A percentile compares a stretch with the other conserved stretches of the same genome.
phyloP scores from a whole-genome alignment of 2,888 invertebrate genomes.

The Toxonevra muliebris region DNA sequence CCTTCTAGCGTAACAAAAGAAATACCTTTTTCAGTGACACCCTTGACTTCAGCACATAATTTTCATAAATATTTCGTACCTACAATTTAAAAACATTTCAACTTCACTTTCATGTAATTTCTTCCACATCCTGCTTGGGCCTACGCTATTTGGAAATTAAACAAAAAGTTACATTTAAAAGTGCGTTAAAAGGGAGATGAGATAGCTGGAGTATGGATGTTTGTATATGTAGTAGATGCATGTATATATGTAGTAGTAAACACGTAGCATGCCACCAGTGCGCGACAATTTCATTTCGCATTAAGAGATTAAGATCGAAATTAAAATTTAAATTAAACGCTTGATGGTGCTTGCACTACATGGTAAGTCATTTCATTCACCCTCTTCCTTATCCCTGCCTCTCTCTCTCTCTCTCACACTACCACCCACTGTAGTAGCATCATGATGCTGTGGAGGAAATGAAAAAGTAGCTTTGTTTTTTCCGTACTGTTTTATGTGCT shows the following conservation, averaged over 20 bases:
- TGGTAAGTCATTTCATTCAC: neutral
- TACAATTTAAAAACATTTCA: too few species aligned
- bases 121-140: too few species aligned
- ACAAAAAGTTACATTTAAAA: neutral
- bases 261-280: slow-evolving; percentile 53
- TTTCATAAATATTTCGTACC: too few species aligned
- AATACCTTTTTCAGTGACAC: too few species aligned
- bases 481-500: too few species aligned
- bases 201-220: neutral
- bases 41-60: too few species aligned
- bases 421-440: neutral
- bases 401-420: neutral
- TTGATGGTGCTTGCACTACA: slow-evolving; percentile 22
- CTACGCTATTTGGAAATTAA: too few species aligned
- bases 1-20: too few species aligned
- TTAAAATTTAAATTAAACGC: slow-evolving; percentile 64
- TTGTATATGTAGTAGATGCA: neutral
- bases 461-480: neutral
- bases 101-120: too few species aligned
- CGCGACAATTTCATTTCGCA: slow-evolving; percentile 64
- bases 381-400: neutral
- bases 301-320: slow-evolving; percentile 66
- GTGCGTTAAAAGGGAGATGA: neutral
- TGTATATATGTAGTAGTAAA: neutral
- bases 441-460: neutral